These are phyloP conservation scores for Cetoscarus ocellatus DNA, from an alignment of 2,797 vertebrate genomes.

Conservation along the genomic window DNA sequence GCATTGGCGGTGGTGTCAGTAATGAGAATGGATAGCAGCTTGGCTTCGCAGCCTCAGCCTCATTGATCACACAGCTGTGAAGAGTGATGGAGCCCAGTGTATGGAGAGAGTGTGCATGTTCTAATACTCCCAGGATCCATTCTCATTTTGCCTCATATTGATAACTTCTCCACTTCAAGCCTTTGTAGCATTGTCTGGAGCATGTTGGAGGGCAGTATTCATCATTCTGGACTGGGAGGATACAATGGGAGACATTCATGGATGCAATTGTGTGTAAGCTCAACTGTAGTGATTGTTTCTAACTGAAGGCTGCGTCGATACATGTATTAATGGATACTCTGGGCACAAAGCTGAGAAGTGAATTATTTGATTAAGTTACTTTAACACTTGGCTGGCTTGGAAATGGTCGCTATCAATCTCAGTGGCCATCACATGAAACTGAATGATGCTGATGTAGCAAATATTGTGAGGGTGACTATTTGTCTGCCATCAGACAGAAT, in stretches of 20 bases:
- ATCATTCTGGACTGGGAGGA: conserved; percentile 46
- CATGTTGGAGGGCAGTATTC: conserved; percentile 47
- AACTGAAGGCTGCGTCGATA: conserved; percentile 61
- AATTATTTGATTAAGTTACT: conserved; percentile 69
- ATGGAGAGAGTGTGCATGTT: conserved; percentile 65
- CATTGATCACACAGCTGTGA: conserved; percentile 74
- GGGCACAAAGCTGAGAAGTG: conserved; percentile 57
- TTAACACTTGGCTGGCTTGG: conserved; percentile 54
- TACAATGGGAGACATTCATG: conserved; percentile 58
- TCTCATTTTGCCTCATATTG: conserved; percentile 80
- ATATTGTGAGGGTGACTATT: conserved; percentile 16
- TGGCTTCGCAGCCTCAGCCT: conserved; percentile 41
- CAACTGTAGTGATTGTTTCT: conserved; percentile 40
- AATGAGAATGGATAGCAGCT: conserved; percentile 80
- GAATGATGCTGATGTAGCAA: conserved; percentile 38
- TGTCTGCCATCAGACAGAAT: too few species aligned
- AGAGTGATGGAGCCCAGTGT: conserved; percentile 59
- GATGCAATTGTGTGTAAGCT: conserved; percentile 32
- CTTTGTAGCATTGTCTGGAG: conserved; percentile 14
- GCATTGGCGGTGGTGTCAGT: conserved; percentile 58
- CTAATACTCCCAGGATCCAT: conserved; percentile 79
- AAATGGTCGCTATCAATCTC: conserved; percentile 58
- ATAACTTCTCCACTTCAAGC: conserved; percentile 67
- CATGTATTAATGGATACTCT: conserved; percentile 50
- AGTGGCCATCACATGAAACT: conserved; percentile 38